phyloP scores from a whole-genome alignment of 2,888 invertebrate genomes.

The Uropetala carovei region DNA sequence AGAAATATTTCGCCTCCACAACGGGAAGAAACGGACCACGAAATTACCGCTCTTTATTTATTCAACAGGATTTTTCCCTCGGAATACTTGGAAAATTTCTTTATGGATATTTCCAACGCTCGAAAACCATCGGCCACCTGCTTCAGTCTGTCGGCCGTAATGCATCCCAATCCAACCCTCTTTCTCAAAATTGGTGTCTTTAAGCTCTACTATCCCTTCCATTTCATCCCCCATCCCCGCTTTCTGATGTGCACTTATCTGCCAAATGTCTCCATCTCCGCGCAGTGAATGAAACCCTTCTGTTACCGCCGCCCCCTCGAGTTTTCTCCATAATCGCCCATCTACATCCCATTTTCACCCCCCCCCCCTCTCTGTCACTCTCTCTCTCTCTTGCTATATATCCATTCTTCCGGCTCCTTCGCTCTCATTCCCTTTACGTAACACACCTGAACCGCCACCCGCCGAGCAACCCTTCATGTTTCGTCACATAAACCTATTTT shows the following conservation, averaged over 20 bases:
- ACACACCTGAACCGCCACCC: conserved; percentile 25
- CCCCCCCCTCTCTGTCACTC: no score
- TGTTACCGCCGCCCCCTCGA: not conserved
- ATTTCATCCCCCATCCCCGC: not conserved
- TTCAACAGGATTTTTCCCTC: no score
- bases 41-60: no score
- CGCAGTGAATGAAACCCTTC: conserved; percentile 42
- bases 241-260: not conserved
- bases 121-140: not conserved
- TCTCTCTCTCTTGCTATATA: not conserved
- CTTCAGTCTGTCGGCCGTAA: not conserved
- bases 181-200: not conserved
- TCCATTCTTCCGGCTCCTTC: not conserved
- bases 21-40: no score
- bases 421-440: not conserved
- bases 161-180: not conserved
- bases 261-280: not conserved
- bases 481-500: no score
- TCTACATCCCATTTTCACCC: not conserved
- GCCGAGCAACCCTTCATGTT: not conserved
- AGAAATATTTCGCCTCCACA: no score
- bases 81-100: no score
- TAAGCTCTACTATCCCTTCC: no score
- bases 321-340: not conserved
- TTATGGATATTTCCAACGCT: no score